Evolutionary conservation across 2,888 invertebrate genomes (phyloP).

Genomic region (Hetaerina titia): DNA sequence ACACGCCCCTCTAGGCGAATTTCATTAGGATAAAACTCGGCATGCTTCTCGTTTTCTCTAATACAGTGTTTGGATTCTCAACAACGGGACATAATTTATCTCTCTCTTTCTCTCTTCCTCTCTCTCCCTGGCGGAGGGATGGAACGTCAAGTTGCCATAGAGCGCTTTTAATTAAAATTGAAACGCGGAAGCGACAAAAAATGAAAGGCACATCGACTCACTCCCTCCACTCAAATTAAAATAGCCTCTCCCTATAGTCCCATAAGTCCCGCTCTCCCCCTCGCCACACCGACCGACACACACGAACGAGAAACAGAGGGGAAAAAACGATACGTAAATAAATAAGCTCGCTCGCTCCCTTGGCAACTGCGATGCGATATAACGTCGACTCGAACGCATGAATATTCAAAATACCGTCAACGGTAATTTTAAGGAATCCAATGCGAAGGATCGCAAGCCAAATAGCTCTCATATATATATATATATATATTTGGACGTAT

Average conservation of each 20-base stretch:
- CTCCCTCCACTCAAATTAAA: slow-evolving; percentile 22
- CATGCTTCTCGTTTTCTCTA: not conserved
- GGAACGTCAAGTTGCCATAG: not conserved
- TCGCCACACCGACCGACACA: not conserved
- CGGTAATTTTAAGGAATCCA: not conserved
- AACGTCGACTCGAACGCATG: not conserved
- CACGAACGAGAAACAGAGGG: not conserved
- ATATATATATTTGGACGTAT: no score
- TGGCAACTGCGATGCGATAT: not conserved
- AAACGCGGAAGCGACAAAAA: not conserved
- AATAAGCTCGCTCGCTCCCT: not conserved
- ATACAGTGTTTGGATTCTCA: not conserved
- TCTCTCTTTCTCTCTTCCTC: no score
- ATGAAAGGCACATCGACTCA: not conserved
- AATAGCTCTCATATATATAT: not conserved
- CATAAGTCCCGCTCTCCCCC: no score
- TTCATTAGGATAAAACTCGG: not conserved
- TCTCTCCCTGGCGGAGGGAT: not conserved
- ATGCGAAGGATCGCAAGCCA: not conserved
- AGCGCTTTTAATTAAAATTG: slow-evolving; percentile 26
- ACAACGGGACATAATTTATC: not conserved
- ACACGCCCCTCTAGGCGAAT: not conserved
- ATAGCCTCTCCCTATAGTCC: not conserved
- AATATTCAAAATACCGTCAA: slow-evolving; percentile 27
- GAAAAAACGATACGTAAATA: not conserved